Evolutionary conservation across 2,888 invertebrate species (phyloP), one percentile per base, ranked within the genome.

Genomic region (Oxytorus armatus): DNA sequence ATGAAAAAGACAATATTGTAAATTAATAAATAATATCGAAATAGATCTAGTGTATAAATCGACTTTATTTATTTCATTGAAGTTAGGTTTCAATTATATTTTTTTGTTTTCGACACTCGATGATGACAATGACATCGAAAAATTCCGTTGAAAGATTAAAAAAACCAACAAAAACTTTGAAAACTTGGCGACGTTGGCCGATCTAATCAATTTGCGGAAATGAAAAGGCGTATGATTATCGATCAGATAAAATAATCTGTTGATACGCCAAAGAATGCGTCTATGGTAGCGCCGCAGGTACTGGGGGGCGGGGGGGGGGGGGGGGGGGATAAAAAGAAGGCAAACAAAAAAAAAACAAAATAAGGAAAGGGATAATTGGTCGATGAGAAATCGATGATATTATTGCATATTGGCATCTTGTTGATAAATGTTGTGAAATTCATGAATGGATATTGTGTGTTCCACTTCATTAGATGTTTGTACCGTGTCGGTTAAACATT

Each of bases 221-320:
- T 65, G 55, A 25, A 44, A 65, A 49, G 10, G 47, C 36, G 16
- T n/a, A 61, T 39, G 61, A 70, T 63, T 55, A 53, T 69, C 69
- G 55, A 55, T 25, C 16, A 44, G 76, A 77, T 77, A 70, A 39
- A 36, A 36, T 33, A 57, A 55, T 70, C 39, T 39, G 55, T 61
- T 44, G 61, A 47, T n/a, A 10, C 42, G 21, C 47, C 11, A 3
- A 11, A 49, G 21, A 39, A 57, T 23, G 25, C 18, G 5, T 63
- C 3, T 39, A 14, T 3, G 57, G 25, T 66, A 57, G 25, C 65
- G 57, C 44, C n/a, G n/a, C n/a, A n/a, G n/a, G 74, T 5, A 5
- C 29, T 21, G 42, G 55, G 5, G 29, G 2, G 2, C 2, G 29
- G 29, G 5, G 5, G 3, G 0, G 3, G 42, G 11, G 11, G 42